phyloP scores from a whole-genome alignment of 2,888 invertebrate genomes.

The Pedicia rivosa region DNA sequence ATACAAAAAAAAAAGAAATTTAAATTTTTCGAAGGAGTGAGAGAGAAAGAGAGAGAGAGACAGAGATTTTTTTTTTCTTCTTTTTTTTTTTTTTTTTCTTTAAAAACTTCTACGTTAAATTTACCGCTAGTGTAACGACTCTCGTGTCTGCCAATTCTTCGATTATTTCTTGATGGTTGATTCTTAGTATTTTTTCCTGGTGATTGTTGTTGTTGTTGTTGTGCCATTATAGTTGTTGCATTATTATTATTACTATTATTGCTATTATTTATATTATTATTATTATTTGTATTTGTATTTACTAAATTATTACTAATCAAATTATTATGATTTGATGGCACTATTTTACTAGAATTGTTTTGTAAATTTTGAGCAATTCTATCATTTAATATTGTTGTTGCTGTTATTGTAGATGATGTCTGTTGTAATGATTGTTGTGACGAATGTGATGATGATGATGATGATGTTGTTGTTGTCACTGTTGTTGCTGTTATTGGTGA shows the following conservation, averaged over 20 bases:
- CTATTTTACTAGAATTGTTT: conserved; percentile 9
- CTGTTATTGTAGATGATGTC: conserved; percentile 12
- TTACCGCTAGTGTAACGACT: conserved; percentile 21
- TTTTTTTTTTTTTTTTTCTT: too few relatives aligned
- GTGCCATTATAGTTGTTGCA: neutral
- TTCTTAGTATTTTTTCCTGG: conserved; percentile 8
- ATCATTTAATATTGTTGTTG: conserved; percentile 3
- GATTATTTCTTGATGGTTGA: conserved; percentile 11
- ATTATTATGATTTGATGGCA: conserved; percentile 7
- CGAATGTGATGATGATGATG: conserved; percentile 12
- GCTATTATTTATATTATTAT: conserved; percentile 6
- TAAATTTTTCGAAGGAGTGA: neutral
- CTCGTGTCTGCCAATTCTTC: conserved; percentile 19
- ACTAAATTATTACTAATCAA: neutral
- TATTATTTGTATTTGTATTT: conserved; percentile 3
- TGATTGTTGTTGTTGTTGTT: neutral
- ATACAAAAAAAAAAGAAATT: too few relatives aligned
- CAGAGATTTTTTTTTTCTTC: neutral
- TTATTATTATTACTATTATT: conserved; percentile 7
- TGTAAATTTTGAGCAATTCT: neutral
- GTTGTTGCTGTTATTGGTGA: conserved; percentile 2
- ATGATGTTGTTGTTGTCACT: neutral
- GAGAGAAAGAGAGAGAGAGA: conserved; percentile 1
- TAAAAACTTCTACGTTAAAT: too few relatives aligned
- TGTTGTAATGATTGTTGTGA: conserved; percentile 13